phyloP scores from a whole-genome alignment of 2,113 vertebrate genomes.

The Pedionomus torquatus region DNA sequence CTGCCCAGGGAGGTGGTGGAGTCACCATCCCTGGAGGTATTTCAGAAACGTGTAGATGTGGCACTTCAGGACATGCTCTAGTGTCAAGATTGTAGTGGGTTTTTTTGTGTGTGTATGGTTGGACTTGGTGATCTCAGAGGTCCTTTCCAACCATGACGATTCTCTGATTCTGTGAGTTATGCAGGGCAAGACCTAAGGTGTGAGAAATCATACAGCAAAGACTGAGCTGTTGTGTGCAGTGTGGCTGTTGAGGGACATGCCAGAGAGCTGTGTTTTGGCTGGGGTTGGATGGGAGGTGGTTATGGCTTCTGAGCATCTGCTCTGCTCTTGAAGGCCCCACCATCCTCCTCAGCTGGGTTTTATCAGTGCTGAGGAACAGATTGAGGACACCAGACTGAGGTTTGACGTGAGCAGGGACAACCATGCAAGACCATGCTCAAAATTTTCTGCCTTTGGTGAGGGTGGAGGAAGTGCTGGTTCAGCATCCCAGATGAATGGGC shows the following conservation, averaged over 20 bases:
- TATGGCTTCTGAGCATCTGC: background rate
- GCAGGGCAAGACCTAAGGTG: background rate
- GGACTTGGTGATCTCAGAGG: no score
- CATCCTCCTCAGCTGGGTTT: background rate
- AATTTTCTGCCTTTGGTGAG: background rate
- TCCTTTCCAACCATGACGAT: no score
- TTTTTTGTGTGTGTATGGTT: no score
- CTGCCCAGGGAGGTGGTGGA: no score
- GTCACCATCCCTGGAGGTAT: no score
- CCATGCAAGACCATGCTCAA: background rate
- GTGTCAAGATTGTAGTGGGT: no score
- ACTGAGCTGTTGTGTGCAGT: fast-evolving
- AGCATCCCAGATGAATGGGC: fast-evolving
- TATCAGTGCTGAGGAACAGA: background rate
- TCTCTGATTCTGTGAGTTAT: background rate
- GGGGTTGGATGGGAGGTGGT: background rate
- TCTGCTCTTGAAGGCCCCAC: background rate
- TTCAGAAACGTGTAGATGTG: no score
- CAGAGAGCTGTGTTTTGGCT: background rate
- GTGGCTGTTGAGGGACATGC: fast-evolving
- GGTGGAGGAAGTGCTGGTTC: background rate
- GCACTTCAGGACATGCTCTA: no score
- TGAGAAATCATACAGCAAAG: background rate
- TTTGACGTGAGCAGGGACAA: background rate
- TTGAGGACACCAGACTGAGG: background rate